Evolutionary conservation across 2,888 invertebrate genomes (phyloP).

Genomic region (Petrolisthes cinctipes): DNA sequence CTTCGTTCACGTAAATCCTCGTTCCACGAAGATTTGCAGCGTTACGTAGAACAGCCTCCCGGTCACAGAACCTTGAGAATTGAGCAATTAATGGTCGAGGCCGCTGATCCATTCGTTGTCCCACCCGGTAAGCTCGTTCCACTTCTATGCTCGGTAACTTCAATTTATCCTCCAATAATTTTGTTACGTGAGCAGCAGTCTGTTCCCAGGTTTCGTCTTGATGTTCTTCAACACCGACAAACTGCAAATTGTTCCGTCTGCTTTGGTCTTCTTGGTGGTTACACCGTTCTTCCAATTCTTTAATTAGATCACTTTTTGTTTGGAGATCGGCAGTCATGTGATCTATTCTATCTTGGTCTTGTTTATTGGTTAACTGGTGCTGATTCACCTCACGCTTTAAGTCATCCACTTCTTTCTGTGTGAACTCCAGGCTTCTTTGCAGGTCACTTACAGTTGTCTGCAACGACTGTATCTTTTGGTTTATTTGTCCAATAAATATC

Average conservation of each 20-base stretch:
- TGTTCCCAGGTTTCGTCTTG: neutral
- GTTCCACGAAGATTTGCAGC: neutral
- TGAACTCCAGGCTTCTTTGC: too few species aligned
- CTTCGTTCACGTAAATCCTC: conserved; percentile 1
- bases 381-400: too few species aligned
- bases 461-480: too few species aligned
- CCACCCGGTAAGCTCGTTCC: neutral
- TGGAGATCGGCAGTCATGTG: neutral
- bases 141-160: neutral
- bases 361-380: too few species aligned
- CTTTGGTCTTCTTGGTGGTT: neutral
- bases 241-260: neutral
- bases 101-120: neutral
- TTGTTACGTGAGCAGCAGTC: too few species aligned
- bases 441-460: too few species aligned
- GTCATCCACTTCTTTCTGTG: too few species aligned
- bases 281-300: neutral
- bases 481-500: too few species aligned
- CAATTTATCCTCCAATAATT: too few species aligned
- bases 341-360: too few species aligned
- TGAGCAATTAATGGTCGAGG: neutral
- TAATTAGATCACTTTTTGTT: neutral
- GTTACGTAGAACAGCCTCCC: neutral
- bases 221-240: neutral
- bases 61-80: neutral